phyloP scores from a whole-genome alignment of 2,888 invertebrate genomes.

The Pristionchus entomophagus region DNA sequence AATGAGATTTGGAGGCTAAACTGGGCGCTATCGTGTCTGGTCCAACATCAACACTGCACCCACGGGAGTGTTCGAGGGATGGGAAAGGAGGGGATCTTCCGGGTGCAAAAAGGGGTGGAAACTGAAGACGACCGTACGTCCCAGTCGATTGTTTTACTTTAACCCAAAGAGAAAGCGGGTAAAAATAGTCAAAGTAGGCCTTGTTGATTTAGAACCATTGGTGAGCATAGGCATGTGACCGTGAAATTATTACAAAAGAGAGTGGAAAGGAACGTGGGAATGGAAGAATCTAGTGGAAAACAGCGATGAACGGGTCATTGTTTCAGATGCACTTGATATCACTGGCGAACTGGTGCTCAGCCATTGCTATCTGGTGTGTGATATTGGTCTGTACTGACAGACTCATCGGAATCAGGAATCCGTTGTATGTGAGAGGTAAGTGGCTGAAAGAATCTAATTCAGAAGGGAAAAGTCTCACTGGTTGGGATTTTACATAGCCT shows the following conservation, averaged over 20 bases:
- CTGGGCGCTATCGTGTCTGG: neutral
- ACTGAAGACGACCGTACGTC: no score
- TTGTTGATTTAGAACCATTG: no score
- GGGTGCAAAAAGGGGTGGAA: no score
- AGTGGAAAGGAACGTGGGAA: no score
- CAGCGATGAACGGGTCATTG: no score
- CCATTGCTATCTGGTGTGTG: constrained; percentile 74
- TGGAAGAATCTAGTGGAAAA: no score
- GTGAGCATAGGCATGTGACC: no score
- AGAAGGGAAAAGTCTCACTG: neutral
- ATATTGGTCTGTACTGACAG: constrained; percentile 74
- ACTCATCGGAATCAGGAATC: constrained; percentile 71
- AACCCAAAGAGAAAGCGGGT: no score
- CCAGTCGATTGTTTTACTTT: no score
- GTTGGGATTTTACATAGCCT: no score
- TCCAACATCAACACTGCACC: neutral
- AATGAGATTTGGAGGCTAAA: constrained; percentile 25
- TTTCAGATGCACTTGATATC: constrained; percentile 67
- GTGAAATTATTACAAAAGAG: no score
- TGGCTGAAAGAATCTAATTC: neutral
- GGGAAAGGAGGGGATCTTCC: neutral
- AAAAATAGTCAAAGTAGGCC: no score
- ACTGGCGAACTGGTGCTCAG: constrained; percentile 75
- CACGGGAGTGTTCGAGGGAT: neutral
- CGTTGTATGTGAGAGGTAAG: constrained; percentile 64